Evolutionary conservation across 2,888 invertebrate species (phyloP), one percentile per base, ranked within the genome.

Genomic region (Acanthosoma haemorrhoidale): DNA sequence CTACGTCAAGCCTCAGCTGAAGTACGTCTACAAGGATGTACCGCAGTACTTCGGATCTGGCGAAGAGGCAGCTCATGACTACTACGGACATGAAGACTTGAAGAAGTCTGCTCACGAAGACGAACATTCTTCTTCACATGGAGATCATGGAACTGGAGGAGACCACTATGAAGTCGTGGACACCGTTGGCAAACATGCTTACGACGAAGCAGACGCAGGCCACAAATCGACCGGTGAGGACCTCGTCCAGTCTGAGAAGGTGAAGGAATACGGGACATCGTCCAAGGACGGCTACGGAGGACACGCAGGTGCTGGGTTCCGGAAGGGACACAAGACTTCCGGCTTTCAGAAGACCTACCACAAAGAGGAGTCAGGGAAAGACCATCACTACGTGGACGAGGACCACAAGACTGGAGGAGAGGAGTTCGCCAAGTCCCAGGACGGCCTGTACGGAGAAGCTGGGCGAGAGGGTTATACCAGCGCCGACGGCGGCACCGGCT

Each of bases 271-370:
- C 60, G 60, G 32, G 15, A 18, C 36, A 18, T 13, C 60, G 15
- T 15, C 29, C 4, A 60, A 21, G 5, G 15, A 32, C 13, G 60
- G 60, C 2, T 60, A 60, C 2, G 60, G 60, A 16, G 36, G 29
- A 8, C 16, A 18, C 2, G 60, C 3, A 34, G 25, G 29, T 3
- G 32, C 25, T n/a, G 70, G 70, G 4, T 59, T 59, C 70, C 38
- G 58, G 31, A 69, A 69, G 16, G 61, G 61, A 2, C 69, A 69
- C 69, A 69, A 60, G 15, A 61, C 39, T 1, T 29, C 69, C 2
- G 69, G 69, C 1, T 69, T 69, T 16, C 69, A 69, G 41, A 69
- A 63, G 21, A 61, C 69, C 3, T 69, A 69, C 51, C 60, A 60
- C 51, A 69, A 69, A 9, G 69, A 59, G 34, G 69, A 69, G 16